Evolutionary conservation across 2,888 invertebrate genomes (phyloP).

Genomic region (Sesia bembeciformis): DNA sequence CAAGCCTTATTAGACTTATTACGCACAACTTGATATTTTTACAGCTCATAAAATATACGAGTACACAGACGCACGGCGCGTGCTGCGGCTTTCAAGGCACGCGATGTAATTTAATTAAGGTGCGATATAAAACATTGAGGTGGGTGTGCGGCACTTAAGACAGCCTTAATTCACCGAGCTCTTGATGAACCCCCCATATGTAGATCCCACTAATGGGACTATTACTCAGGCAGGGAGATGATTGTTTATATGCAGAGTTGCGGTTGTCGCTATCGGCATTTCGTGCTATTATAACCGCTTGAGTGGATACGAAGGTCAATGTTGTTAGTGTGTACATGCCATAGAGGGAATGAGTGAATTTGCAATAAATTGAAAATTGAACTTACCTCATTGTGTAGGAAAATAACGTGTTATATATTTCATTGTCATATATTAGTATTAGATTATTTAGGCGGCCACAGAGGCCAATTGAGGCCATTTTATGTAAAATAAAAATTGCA

Average conservation of each 20-base stretch:
- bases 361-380: constrained; percentile 2
- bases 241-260: constrained; percentile 20
- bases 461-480: too few species aligned
- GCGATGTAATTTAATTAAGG: constrained; percentile 63
- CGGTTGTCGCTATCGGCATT: constrained; percentile 19
- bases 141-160: constrained; percentile 37
- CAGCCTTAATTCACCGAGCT: constrained; percentile 36
- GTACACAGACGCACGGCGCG: constrained; percentile 22
- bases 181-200: constrained; percentile 48
- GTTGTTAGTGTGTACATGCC: too few species aligned
- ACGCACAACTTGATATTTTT: constrained; percentile 4
- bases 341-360: too few species aligned
- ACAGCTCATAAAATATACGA: constrained; percentile 17
- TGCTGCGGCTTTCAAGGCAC: constrained; percentile 44
- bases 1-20: too few species aligned
- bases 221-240: constrained; percentile 40
- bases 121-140: constrained; percentile 47
- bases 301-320: neutral
- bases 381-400: too few species aligned
- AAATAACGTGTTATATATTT: too few species aligned
- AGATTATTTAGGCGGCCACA: too few species aligned
- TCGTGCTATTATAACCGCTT: constrained; percentile 1
- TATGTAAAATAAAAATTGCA: too few species aligned
- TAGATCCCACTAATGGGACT: constrained; percentile 34
- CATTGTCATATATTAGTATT: too few species aligned